These are phyloP conservation scores for Harlomillsia oculata DNA, from an alignment of 1,140 invertebrate genomes.

Conservation along the genomic window DNA sequence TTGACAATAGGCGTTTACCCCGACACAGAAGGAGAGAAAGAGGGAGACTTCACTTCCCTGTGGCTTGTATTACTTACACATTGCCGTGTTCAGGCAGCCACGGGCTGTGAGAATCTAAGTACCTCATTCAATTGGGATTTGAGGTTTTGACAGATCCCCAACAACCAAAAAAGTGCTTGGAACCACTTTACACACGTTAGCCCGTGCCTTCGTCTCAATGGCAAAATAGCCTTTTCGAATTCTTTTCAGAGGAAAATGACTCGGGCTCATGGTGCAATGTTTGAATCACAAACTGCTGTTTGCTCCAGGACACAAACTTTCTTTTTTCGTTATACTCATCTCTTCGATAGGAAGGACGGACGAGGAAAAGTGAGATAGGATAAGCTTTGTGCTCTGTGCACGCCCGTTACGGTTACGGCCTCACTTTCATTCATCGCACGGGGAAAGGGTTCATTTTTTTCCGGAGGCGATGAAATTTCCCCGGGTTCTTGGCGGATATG, in stretches of 20 bases:
- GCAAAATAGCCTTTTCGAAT: neutral
- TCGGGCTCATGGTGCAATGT: neutral
- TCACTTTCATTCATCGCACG: too few species aligned
- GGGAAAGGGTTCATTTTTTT: too few species aligned
- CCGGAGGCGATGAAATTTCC: too few species aligned
- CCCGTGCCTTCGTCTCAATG: neutral
- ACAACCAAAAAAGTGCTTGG: slow-evolving; percentile 8
- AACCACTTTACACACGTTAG: neutral
- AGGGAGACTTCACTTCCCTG: slow-evolving; percentile 2
- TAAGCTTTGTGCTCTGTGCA: too few species aligned
- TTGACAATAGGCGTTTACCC: slow-evolving; percentile 10
- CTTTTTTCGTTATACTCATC: neutral
- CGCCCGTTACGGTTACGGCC: too few species aligned
- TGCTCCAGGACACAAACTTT: neutral
- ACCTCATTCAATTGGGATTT: slow-evolving; percentile 12
- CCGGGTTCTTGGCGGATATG: too few species aligned
- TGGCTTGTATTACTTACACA: neutral
- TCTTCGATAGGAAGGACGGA: too few species aligned
- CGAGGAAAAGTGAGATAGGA: too few species aligned
- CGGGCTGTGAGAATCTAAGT: slow-evolving; percentile 6
- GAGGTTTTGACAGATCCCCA: slow-evolving; percentile 14
- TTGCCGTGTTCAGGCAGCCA: neutral
- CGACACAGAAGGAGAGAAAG: neutral
- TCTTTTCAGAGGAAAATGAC: too few species aligned
- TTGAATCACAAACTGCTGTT: neutral